These are phyloP conservation scores for Crotalus tigris DNA, from an alignment of 2,113 vertebrate genomes.

Conservation along the genomic window DNA sequence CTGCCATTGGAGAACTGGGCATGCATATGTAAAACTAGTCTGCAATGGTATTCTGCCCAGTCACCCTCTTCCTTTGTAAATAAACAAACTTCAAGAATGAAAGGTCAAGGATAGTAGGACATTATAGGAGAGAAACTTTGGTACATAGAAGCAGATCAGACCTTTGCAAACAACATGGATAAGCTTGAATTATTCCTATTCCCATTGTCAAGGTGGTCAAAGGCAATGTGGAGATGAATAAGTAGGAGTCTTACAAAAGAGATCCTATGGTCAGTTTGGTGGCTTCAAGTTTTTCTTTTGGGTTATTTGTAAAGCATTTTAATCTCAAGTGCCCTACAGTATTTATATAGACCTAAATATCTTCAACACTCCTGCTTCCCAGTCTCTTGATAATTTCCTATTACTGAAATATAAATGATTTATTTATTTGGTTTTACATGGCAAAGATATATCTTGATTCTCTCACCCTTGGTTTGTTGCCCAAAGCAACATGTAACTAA, in stretches of 20 bases:
- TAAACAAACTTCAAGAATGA: background rate
- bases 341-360: background rate
- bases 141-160: background rate
- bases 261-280: background rate
- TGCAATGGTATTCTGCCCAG: background rate
- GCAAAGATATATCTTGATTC: slow-evolving; percentile 9
- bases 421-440: slow-evolving; percentile 19
- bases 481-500: slow-evolving; percentile 39
- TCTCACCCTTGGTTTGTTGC: slow-evolving; percentile 38
- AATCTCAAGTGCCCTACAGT: background rate
- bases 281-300: background rate
- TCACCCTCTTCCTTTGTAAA: background rate
- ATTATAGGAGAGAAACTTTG: background rate
- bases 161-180: background rate
- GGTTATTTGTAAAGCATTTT: background rate
- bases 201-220: background rate
- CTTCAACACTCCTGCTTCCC: background rate
- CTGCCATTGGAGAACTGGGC: background rate
- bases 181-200: background rate
- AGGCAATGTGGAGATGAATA: background rate
- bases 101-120: background rate
- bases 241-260: background rate
- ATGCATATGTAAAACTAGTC: background rate
- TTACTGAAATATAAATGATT: slow-evolving; percentile 31
- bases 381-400: background rate